These are phyloP conservation scores for Lamellibrachia luymesi DNA, from an alignment of 1,140 invertebrate species.

Conservation along the genomic window DNA sequence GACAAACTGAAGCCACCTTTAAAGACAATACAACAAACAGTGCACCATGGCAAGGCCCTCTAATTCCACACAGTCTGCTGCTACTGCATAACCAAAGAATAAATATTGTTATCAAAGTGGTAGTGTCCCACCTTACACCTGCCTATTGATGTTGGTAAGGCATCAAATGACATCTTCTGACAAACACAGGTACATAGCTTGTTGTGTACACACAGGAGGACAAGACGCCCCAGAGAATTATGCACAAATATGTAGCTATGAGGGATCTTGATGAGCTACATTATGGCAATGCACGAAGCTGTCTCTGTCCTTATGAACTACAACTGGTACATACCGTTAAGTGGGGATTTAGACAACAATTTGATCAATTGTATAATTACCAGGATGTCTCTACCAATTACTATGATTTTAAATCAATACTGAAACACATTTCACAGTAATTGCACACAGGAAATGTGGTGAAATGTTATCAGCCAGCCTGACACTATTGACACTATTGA, in stretches of 20 bases:
- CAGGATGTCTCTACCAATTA: not conserved
- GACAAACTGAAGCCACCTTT: not conserved
- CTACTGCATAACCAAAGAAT: not conserved
- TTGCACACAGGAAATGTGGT: not conserved
- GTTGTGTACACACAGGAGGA: not conserved
- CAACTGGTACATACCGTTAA: not conserved
- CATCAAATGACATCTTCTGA: not conserved
- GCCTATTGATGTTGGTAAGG: not conserved
- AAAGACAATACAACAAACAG: not conserved
- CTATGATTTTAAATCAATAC: too few relatives aligned
- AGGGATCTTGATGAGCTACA: not conserved
- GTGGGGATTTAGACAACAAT: not conserved
- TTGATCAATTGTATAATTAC: not conserved
- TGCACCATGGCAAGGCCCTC: not conserved
- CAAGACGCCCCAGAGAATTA: not conserved
- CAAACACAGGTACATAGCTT: not conserved
- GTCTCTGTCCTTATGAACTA: not conserved
- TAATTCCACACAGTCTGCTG: not conserved
- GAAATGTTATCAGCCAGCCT: not conserved
- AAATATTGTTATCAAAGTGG: not conserved
- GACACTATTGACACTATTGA: not conserved
- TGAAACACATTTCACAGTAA: too few relatives aligned
- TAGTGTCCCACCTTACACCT: not conserved
- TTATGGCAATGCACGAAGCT: not conserved
- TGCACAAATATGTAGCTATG: not conserved